Conservation (phyloP, 2,113 vertebrate species). For the Galemys pyrenaicus region DNA sequence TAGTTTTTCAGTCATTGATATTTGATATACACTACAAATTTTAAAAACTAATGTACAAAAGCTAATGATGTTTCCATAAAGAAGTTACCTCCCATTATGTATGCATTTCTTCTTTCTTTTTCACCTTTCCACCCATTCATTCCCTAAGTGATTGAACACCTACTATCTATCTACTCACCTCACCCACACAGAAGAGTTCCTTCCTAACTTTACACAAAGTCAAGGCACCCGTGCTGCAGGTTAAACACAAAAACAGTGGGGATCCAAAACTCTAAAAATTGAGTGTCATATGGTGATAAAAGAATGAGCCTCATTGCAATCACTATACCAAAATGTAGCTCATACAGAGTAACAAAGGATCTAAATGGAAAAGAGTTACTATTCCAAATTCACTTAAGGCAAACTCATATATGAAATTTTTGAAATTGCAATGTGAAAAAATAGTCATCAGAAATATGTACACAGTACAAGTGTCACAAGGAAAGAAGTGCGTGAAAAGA, state of each 20-base stretch:
- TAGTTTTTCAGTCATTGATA: neutral
- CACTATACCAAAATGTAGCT: neutral
- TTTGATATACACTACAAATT: neutral
- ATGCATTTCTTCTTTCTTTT: neutral
- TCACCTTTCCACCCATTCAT: neutral
- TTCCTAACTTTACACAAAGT: neutral
- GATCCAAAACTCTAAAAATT: constrained; percentile 30
- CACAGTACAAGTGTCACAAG: neutral
- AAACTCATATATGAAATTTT: neutral
- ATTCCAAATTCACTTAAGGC: constrained; percentile 22
- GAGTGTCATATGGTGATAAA: constrained; percentile 4
- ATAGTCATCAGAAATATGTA: neutral
- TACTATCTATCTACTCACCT: neutral
- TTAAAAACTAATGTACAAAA: neutral
- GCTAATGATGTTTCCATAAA: neutral
- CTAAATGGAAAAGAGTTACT: neutral
- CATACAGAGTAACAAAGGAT: neutral
- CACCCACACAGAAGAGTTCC: neutral
- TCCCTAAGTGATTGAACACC: neutral
- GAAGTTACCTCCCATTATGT: neutral
- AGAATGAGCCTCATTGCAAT: neutral
- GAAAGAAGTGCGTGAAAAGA: no score
- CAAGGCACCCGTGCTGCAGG: constrained; percentile 2
- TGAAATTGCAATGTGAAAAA: neutral
- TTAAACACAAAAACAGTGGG: constrained; percentile 13